Evolutionary conservation across 2,888 invertebrate genomes (phyloP).

Genomic region (Leptura quadrifasciata): DNA sequence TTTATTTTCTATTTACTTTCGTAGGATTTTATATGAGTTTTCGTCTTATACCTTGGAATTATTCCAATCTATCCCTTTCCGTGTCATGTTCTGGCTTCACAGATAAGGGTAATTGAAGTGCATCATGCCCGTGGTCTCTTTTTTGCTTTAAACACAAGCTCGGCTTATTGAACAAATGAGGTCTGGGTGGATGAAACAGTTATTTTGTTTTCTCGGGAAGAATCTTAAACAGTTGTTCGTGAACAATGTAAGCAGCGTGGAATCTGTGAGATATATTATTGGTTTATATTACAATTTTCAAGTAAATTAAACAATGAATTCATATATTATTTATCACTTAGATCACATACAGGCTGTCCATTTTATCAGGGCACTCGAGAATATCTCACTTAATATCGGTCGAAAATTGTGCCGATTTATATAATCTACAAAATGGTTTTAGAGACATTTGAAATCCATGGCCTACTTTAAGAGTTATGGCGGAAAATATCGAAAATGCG

Average conservation of each 20-base stretch:
- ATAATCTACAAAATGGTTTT: too few species aligned
- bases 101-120: conserved; percentile 44
- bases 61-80: conserved; percentile 54
- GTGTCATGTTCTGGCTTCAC: conserved; percentile 30
- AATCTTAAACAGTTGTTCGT: not conserved
- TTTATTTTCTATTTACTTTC: conserved; percentile 71
- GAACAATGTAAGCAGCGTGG: not conserved
- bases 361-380: too few species aligned
- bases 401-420: too few species aligned
- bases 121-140: conserved; percentile 36
- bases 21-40: conserved; percentile 66
- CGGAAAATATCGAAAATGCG: too few species aligned
- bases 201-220: conserved; percentile 8
- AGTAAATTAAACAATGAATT: too few species aligned
- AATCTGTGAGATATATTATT: not conserved
- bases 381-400: too few species aligned
- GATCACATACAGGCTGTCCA: too few species aligned
- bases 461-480: too few species aligned
- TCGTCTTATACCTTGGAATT: conserved; percentile 60
- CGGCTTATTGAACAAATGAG: conserved; percentile 27
- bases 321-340: too few species aligned
- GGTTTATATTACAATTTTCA: too few species aligned
- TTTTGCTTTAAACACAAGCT: conserved; percentile 25
- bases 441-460: too few species aligned
- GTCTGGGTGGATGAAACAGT: conserved; percentile 12